Evolutionary conservation across 2,797 vertebrate species (phyloP).

Genomic region (Yasuhikotakia modesta): DNA sequence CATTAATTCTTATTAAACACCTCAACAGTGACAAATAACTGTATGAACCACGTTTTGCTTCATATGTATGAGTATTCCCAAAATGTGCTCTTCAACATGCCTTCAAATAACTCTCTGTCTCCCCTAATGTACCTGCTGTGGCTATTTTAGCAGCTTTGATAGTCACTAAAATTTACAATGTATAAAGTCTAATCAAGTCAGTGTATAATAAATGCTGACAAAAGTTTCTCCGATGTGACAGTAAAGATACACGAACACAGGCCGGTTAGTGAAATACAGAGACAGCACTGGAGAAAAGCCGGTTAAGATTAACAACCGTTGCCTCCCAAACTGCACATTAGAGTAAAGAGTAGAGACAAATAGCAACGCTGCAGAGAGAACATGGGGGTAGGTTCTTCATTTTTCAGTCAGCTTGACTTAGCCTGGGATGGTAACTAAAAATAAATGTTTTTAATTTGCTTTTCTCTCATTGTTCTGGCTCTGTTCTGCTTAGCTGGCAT

Average conservation of each 20-base stretch:
- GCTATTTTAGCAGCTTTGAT: background rate
- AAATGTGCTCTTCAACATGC: background rate
- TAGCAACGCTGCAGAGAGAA: slow-evolving; percentile 19
- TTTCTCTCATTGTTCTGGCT: slow-evolving; percentile 54
- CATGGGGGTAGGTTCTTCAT: slow-evolving; percentile 55
- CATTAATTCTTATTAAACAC: slow-evolving; percentile 7
- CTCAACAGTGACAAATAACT: background rate
- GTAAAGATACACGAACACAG: slow-evolving; percentile 32
- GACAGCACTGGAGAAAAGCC: slow-evolving; percentile 29
- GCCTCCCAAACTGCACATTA: slow-evolving; percentile 40
- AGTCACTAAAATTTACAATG: background rate
- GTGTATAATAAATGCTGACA: slow-evolving; percentile 19
- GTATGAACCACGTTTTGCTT: background rate
- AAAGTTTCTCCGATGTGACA: slow-evolving; percentile 15
- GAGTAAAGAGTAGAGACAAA: slow-evolving; percentile 48
- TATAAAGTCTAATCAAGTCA: background rate
- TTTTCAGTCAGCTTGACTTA: slow-evolving; percentile 54
- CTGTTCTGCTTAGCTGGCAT: slow-evolving; percentile 73
- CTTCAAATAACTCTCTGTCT: background rate
- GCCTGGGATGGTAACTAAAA: slow-evolving; percentile 61
- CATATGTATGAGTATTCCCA: background rate
- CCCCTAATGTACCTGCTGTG: background rate
- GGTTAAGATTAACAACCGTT: slow-evolving; percentile 40
- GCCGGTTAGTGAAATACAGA: slow-evolving; percentile 27
- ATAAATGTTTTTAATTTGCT: slow-evolving; percentile 73